phyloP scores from a whole-genome alignment of 2,797 vertebrate species.

The Pogonophryne albipinna region DNA sequence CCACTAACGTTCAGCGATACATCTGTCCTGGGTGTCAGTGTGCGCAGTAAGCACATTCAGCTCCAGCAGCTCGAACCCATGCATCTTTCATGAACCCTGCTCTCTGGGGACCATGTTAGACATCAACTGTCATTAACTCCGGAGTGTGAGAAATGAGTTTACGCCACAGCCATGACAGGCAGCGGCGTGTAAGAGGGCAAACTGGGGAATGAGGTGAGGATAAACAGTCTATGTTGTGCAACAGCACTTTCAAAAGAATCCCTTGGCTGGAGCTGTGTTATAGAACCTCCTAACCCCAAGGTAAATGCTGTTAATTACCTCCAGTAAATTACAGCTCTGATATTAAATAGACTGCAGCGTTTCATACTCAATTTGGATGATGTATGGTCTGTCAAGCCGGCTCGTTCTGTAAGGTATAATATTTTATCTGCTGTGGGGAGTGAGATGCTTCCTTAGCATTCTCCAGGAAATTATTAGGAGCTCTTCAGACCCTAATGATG shows the following conservation, averaged over 20 bases:
- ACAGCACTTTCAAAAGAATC: slow-evolving; percentile 39
- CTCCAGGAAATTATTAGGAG: slow-evolving; percentile 10
- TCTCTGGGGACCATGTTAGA: slow-evolving; percentile 74
- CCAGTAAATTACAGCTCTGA: slow-evolving; percentile 47
- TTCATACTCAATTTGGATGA: slow-evolving; percentile 32
- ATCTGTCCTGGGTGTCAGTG: slow-evolving; percentile 68
- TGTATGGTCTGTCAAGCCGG: slow-evolving; percentile 29
- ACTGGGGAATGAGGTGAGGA: slow-evolving; percentile 29
- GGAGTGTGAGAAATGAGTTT: slow-evolving; percentile 70
- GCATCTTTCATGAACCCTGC: slow-evolving; percentile 81
- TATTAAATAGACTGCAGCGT: slow-evolving; percentile 29
- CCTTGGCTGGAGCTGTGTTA: slow-evolving; percentile 27
- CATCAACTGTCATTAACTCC: slow-evolving; percentile 78
- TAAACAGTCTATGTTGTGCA: slow-evolving; percentile 40
- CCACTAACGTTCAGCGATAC: slow-evolving; percentile 60
- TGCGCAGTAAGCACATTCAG: slow-evolving; percentile 71
- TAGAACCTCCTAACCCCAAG: slow-evolving; percentile 32
- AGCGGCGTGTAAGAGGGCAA: slow-evolving; percentile 52
- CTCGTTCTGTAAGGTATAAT: slow-evolving; percentile 13
- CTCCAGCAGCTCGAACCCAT: slow-evolving; percentile 62
- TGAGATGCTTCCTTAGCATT: slow-evolving; percentile 21
- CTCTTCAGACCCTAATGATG: slow-evolving; percentile 19
- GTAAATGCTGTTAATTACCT: slow-evolving; percentile 47
- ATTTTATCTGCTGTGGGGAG: slow-evolving; percentile 3
- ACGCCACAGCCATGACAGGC: slow-evolving; percentile 66